Evolutionary conservation across 2,888 invertebrate species (phyloP).

Genomic region (Ophioninae sp.): DNA sequence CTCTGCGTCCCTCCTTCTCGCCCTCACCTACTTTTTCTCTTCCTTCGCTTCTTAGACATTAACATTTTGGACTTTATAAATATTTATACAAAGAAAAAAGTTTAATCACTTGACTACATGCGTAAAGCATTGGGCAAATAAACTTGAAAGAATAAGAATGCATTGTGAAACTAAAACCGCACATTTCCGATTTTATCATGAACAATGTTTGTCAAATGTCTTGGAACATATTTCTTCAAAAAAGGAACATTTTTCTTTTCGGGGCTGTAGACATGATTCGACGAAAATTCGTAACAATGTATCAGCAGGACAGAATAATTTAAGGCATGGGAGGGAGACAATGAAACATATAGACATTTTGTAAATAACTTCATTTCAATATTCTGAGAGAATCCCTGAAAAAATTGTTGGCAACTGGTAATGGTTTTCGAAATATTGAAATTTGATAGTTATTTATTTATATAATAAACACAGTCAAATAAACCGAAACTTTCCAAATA

Average conservation of each 20-base stretch:
- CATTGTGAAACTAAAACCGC: not conserved
- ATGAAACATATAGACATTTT: no score
- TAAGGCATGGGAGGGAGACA: no score
- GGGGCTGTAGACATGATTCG: no score
- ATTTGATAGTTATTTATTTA: no score
- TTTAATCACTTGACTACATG: constrained; percentile 43
- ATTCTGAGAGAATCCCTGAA: no score
- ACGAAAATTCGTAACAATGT: not conserved
- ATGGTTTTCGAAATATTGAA: no score
- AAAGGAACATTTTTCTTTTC: no score
- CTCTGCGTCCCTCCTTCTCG: not conserved
- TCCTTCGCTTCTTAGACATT: not conserved
- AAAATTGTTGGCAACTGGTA: no score
- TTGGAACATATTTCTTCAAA: not conserved
- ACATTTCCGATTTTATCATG: not conserved
- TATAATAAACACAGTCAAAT: no score
- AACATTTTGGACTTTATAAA: constrained; percentile 50
- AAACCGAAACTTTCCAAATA: no score
- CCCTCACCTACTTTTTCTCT: not conserved
- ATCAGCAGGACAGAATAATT: not conserved
- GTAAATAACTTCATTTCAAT: no score
- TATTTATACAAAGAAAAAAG: constrained; percentile 56
- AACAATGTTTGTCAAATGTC: not conserved
- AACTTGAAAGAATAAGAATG: not conserved
- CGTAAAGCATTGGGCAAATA: constrained; percentile 24